Percentiles rank a stretch among this genome's conserved stretches.
These are phyloP conservation scores for Cavia aperea DNA, from an alignment of 2,113 vertebrate species.

Conservation along the genomic window DNA sequence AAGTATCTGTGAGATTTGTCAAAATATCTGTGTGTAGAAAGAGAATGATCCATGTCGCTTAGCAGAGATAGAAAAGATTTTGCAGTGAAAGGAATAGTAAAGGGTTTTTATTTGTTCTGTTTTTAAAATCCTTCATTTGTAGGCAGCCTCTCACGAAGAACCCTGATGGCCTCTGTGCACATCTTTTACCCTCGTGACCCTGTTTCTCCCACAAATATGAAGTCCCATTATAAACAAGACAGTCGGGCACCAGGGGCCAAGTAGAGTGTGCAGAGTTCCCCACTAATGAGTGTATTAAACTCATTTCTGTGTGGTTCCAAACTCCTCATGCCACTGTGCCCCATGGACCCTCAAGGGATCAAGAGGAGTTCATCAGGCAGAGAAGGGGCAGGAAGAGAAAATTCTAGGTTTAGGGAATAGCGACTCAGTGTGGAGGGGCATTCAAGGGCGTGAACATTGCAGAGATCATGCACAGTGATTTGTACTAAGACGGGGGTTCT, in stretches of 20 bases:
- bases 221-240: not conserved
- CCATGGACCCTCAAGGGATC: not conserved
- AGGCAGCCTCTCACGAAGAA: not conserved
- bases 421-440: not conserved
- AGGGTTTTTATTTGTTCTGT: not conserved
- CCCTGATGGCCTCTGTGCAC: accelerated
- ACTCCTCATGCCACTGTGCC: too few species aligned
- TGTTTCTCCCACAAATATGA: not conserved
- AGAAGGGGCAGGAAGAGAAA: not conserved
- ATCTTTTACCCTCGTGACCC: not conserved
- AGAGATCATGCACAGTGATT: too few species aligned
- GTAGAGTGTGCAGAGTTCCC: not conserved
- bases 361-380: not conserved
- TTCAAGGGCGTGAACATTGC: too few species aligned
- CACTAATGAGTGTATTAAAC: not conserved
- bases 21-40: not conserved
- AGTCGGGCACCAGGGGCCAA: not conserved
- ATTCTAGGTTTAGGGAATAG: not conserved
- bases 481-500: not conserved
- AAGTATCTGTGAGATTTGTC: not conserved
- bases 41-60: not conserved
- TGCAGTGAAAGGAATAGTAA: not conserved
- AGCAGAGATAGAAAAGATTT: not conserved
- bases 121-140: not conserved
- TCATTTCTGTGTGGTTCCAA: not conserved